Evolutionary conservation across 2,113 vertebrate species (phyloP), one percentile per base, ranked within the genome.

Genomic region (Diglossa brunneiventris): DNA sequence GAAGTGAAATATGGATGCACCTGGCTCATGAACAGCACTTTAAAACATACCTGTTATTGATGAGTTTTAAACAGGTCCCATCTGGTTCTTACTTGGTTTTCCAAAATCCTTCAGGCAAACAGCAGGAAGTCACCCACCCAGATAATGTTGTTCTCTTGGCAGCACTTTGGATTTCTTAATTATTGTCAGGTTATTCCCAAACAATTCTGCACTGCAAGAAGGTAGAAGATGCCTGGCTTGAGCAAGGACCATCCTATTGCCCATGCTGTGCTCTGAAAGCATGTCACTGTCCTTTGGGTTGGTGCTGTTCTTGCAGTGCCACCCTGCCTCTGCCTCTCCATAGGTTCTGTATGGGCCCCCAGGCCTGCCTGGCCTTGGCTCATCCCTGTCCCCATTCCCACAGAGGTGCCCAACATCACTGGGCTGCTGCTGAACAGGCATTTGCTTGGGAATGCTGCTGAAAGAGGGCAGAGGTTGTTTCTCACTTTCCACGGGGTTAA

Each of bases 391-490:
- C 59, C n/a, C 44, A 15, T 61, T 37, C 63, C 59, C 87, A n/a
- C 1, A 0, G 37, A 50, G 33, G 3, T 73, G 16, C 49, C 35
- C 69, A 50, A 0, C 2, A 1, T 59, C 49, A 9, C 39, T 23
- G 13, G 67, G 47, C 31, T 83, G 41, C 49, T 30, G 18, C 27
- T 73, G 63, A 68, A 21, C 44, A 15, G 77, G 22, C 15, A 5
- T 14, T 63, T 50, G 11, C 19, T 67, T 55, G 59, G 53, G 15
- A 87, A 46, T 24, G 55, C 74, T 69, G 20, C 15, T 81, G 64
- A 31, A 42, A n/a, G 37, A 76, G 24, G 21, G 18, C 5, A 52
- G 66, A 86, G 19, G 44, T 41, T 53, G 14, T 67, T 89, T 76
- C 39, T 83, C 31, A 4, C 28, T 76, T 72, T 41, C 26, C 15